These are phyloP conservation scores for Microplitis mediator DNA, from an alignment of 1,140 invertebrate genomes.

Conservation along the genomic window DNA sequence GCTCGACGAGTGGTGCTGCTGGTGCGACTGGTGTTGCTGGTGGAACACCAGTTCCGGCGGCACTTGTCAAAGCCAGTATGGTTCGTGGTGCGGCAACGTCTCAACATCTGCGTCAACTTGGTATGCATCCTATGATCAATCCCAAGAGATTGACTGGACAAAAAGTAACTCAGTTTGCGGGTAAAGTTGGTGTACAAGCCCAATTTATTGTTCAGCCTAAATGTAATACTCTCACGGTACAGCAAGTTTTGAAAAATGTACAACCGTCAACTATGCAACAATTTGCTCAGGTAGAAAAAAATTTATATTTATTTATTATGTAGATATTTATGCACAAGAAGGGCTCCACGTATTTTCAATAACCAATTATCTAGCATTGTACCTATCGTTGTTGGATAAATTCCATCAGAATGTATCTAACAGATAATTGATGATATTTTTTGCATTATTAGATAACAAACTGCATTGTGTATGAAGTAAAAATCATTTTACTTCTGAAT, in stretches of 20 bases:
- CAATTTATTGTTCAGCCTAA: constrained; percentile 73
- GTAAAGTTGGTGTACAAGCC: constrained; percentile 63
- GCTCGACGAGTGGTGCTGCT: constrained; percentile 47
- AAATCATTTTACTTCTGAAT: too few species aligned
- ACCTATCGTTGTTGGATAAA: too few species aligned
- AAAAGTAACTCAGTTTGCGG: constrained; percentile 67
- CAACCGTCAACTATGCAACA: constrained; percentile 65
- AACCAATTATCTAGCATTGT: too few species aligned
- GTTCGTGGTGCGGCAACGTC: constrained; percentile 64
- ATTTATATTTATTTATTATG: background rate
- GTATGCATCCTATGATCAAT: constrained; percentile 71
- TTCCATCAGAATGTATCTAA: too few species aligned
- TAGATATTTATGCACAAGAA: too few species aligned
- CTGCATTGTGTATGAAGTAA: too few species aligned
- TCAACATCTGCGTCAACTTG: constrained; percentile 71
- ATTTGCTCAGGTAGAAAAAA: constrained; percentile 58
- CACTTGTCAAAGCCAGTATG: constrained; percentile 66
- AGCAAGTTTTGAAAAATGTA: constrained; percentile 74
- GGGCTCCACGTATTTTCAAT: too few species aligned
- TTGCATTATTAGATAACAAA: too few species aligned
- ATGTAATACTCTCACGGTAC: constrained; percentile 68
- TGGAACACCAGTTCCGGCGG: constrained; percentile 59
- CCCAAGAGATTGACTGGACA: constrained; percentile 68
- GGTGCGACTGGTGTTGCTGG: constrained; percentile 56
- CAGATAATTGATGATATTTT: too few species aligned